These are phyloP conservation scores for Limnothrissa miodon DNA, from an alignment of 2,113 vertebrate genomes.

Conservation along the genomic window DNA sequence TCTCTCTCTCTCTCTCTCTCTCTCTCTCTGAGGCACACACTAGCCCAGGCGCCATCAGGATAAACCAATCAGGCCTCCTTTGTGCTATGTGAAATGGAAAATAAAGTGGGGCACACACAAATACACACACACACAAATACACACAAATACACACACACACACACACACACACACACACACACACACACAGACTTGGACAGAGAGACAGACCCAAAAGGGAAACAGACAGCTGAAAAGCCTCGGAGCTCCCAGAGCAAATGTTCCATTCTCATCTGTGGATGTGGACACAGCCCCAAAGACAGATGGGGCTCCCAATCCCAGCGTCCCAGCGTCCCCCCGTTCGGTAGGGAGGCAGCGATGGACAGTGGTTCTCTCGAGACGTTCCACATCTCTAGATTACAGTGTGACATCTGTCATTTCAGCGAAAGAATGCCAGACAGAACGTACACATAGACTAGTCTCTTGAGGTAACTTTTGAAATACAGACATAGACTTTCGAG, in stretches of 20 bases:
- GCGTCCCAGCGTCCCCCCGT: neutral
- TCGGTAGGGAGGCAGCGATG: neutral
- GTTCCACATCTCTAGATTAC: neutral
- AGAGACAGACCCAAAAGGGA: neutral
- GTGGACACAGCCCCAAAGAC: neutral
- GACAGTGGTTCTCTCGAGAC: neutral
- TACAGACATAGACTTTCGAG: too few species aligned
- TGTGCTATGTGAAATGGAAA: neutral
- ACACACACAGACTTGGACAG: neutral
- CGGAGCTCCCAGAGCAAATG: slow-evolving; percentile 37
- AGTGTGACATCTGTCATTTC: neutral
- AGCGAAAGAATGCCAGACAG: neutral
- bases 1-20: slow-evolving; percentile 28
- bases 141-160: too few species aligned
- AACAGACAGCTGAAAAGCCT: slow-evolving; percentile 36
- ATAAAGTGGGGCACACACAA: neutral
- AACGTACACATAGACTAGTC: neutral
- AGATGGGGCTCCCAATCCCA: neutral
- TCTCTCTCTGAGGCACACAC: slow-evolving; percentile 5
- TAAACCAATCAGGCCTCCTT: slow-evolving; percentile 31
- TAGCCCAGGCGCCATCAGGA: neutral
- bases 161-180: too few species aligned
- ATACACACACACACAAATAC: too few species aligned
- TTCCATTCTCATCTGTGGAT: slow-evolving; percentile 25
- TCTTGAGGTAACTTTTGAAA: neutral